Base-by-base conservation (phyloP, 2,113 vertebrate species). In the Prochilodus magdalenae region DNA sequence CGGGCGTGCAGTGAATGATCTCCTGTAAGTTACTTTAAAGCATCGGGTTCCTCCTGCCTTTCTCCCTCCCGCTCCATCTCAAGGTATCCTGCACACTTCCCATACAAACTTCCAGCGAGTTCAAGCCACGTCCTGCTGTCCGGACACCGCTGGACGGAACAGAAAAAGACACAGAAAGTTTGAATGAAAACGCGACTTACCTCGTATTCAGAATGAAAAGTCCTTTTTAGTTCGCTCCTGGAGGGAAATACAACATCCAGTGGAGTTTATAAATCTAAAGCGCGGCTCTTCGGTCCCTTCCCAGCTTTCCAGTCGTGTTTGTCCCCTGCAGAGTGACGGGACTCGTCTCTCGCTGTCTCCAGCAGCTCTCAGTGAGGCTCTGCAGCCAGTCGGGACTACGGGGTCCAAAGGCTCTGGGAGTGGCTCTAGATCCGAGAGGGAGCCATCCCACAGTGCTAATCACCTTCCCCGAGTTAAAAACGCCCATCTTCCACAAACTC, bases 141-240 rank as follows among this genome's bases (percentile, higher is more conserved):
- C 1, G 40, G 8, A 11, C 0, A 10, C 0, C 7, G n/a, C 24
- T 3, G 60, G 27, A 16, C 53, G 29, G 33, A 20, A 20, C 4
- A 27, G 14, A 70, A 60, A 51, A n/a, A 51, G 24, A 27, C 16
- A 27, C 18, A 22, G 8, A 24, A 60, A 72, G 12, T 67, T 79
- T 66, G 51, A 72, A 72, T 78, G 77, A 69, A 67, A 79, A 29
- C 26, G 6, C 27, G 82, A 87, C 83, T 82, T 67, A 51, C 85
- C 85, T 86, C 76, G 72, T 84, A 29, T 69, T 71, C 27, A 62
- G 63, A 80, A 67, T 36, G 40, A 63, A 85, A 67, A 27, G 14
- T 71, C 51, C 30, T 47, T 72, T 82, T 77, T 16, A 84, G 63
- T 84, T 80, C 83, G 69, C 76, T 73, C 53, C 44, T 24, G 77